Base-by-base conservation (phyloP, 1,140 invertebrate genomes). In the Portunus trituberculatus region DNA sequence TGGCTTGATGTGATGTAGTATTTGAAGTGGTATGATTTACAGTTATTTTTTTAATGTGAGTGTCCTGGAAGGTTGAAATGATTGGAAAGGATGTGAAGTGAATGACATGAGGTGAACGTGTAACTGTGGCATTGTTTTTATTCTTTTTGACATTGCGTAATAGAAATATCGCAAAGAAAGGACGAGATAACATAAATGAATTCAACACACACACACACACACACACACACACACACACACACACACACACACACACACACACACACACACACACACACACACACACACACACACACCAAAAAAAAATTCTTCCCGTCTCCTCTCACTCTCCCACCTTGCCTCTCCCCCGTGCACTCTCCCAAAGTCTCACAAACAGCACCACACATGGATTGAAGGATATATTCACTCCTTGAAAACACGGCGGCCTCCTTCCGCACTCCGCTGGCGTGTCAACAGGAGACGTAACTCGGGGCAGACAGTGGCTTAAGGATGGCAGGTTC, bases 221-320 rank as follows among this genome's bases (percentile, higher is more conserved):
- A 91, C 89, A 39, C 89, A 91, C 45, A 48, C 89, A 91, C 32
- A 91, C 45, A 48, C 31, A 46, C 45, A 91, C 45, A 48, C 45
- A 91, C 45, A 91, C 45, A 91, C 45, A 91, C 45, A 91, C 45
- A 91, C 45, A 91, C 45, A 91, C 45, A 91, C 45, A 91, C 45
- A 91, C 45, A 91, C 45, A 91, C 45, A 91, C 45, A 91, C 45
- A 91, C 45, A 91, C 45, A 91, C 45, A 91, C 45, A 91, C 45
- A 91, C 45, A 91, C 45, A 91, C 89, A 91, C 45, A 91, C 45
- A 91, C 45, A 91, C 32, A 91, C 3, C 3, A 46, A 3, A 91
- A 25, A 91, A 25, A 91, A 25, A 91, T 4, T 46, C 3, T 0
- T 4, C 16, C 89, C 10, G 31, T 12, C 31, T 16, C 28, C 48